Base-by-base conservation (phyloP, 2,888 invertebrate genomes). In the Diogma glabrata region DNA sequence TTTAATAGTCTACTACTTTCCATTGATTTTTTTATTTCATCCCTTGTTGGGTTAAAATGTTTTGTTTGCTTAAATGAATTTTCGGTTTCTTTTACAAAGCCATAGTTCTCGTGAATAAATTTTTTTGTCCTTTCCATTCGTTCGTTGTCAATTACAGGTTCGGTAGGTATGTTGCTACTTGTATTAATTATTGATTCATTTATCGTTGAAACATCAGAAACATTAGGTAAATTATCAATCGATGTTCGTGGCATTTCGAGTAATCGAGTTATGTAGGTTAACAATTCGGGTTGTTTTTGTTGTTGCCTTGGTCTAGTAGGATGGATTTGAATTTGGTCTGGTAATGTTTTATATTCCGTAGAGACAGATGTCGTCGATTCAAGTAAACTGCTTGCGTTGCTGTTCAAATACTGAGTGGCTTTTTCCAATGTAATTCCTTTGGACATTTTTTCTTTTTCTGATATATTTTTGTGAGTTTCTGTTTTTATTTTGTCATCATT, bases 231-330 rank as follows among this genome's bases (percentile, higher is more conserved):
- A 10, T 73, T 67, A 12, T 74, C 71, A n/a, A 77, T 62, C 51
- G 70, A 70, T 9, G 59, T 61, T 24, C 70, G 68, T 0, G 74
- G 72, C 76, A 77, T 75, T n/a, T 64, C 64, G 17, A 78, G 59
- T 33, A 78, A 60, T 55, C 72, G 70, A 50, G 72, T 67, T 3
- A 78, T 70, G 56, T 75, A 75, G n/a, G 22, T n/a, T 10, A 22
- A 20, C 9, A 43, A 43, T 22, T 43, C 43, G 2, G 43, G 7
- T 12, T 43, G 7, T 43, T 22, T 17, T 14, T 12, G 14, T 22
- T 43, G n/a, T n/a, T 22, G 22, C 20, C 22, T 14, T 7, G 43
- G 40, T 19, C 22, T 40, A 20, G 40, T 14, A 7, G 3, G 20
- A 12, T 14, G 22, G 3, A 23, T 22, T 14, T 22, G n/a, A 22